phyloP scores from a whole-genome alignment of 2,888 invertebrate species.

The Eilema sororculum region DNA sequence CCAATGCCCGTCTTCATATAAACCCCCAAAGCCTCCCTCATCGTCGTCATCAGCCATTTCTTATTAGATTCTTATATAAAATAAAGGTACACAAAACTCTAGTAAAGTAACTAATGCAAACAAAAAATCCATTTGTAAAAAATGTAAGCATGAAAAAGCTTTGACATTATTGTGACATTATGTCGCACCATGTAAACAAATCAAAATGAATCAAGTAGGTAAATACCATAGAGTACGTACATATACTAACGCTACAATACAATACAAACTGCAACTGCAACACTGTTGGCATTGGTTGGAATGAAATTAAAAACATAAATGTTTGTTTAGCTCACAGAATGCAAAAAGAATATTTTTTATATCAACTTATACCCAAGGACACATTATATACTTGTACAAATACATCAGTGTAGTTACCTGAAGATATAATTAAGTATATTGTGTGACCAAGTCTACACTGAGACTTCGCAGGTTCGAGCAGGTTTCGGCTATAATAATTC shows the following conservation, averaged over 20 bases:
- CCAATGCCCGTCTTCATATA: constrained; percentile 85
- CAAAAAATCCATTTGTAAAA: not conserved
- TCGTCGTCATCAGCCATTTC: constrained; percentile 77
- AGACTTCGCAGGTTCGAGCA: too few relatives aligned
- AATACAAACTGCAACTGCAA: too few relatives aligned
- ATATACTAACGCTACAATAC: not conserved
- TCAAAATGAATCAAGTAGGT: not conserved
- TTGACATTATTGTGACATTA: constrained; percentile 3
- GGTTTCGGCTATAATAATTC: too few relatives aligned
- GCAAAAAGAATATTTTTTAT: too few relatives aligned
- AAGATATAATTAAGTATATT: too few relatives aligned
- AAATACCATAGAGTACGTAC: not conserved
- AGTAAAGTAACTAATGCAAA: not conserved
- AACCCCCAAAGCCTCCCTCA: constrained; percentile 71
- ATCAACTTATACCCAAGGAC: too few relatives aligned
- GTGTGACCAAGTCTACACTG: too few relatives aligned
- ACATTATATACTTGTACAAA: too few relatives aligned
- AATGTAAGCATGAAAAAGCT: not conserved
- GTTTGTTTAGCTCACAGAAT: too few relatives aligned
- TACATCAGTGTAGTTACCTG: too few relatives aligned
- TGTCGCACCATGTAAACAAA: not conserved
- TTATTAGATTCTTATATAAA: constrained; percentile 1
- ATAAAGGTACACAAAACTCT: constrained; percentile 8
- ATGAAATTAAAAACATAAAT: too few relatives aligned
- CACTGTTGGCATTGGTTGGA: not conserved